These are phyloP conservation scores for Calameuta filiformis DNA, from an alignment of 2,888 invertebrate genomes.

Conservation along the genomic window DNA sequence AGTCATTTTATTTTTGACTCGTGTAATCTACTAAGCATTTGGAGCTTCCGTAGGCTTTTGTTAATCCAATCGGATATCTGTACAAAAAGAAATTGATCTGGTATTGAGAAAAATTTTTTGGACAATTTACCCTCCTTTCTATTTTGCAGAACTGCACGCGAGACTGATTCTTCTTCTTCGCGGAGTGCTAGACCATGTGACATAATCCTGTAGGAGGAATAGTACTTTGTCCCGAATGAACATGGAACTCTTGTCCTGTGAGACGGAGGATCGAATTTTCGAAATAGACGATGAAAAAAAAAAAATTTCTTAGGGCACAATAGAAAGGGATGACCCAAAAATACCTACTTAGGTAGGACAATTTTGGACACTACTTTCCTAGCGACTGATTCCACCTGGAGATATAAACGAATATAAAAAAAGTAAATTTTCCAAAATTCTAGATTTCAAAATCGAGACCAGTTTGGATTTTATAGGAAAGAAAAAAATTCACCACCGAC, in stretches of 20 bases:
- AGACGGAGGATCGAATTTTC: neutral
- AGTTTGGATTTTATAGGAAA: neutral
- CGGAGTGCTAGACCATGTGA: slow-evolving; percentile 57
- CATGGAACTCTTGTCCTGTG: slow-evolving; percentile 11
- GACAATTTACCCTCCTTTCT: slow-evolving; percentile 61
- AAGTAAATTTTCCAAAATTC: neutral
- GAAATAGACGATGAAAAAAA: neutral
- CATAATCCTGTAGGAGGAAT: slow-evolving; percentile 55
- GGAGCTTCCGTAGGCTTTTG: slow-evolving; percentile 1
- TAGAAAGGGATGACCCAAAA: slow-evolving; percentile 35
- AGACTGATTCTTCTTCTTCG: slow-evolving; percentile 34
- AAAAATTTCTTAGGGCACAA: neutral
- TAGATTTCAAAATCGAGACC: neutral
- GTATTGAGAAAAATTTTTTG: slow-evolving; percentile 50
- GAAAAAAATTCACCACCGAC: neutral
- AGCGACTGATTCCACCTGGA: neutral
- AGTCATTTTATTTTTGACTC: neutral
- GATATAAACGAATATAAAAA: neutral
- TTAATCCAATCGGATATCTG: slow-evolving; percentile 40
- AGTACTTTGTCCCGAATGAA: slow-evolving; percentile 30
- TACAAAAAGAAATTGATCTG: slow-evolving; percentile 23
- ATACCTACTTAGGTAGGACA: slow-evolving; percentile 13
- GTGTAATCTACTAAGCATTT: neutral
- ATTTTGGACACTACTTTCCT: neutral
- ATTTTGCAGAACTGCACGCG: slow-evolving; percentile 37